Conservation (phyloP, 2,797 vertebrate genomes). For the Poecile montanus region DNA sequence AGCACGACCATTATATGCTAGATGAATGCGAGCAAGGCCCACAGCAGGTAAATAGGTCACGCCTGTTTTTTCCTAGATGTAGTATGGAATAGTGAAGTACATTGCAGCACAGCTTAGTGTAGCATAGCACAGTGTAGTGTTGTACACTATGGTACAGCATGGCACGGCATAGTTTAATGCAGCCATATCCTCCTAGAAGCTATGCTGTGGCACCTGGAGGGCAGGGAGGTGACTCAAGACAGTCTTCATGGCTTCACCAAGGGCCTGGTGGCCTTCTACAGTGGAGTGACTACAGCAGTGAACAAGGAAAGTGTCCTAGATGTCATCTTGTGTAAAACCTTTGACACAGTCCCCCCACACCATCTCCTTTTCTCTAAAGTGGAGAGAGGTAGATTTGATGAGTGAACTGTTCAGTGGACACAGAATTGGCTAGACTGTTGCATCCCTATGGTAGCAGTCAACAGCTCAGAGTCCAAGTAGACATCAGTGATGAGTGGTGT, state of each 20-base stretch:
- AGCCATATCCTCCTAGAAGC: background rate
- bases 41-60: background rate
- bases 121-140: too few relatives aligned
- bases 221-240: background rate
- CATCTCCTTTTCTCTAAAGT: background rate
- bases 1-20: background rate
- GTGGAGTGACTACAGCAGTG: background rate
- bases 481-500: background rate
- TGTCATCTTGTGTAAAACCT: background rate
- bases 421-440: background rate
- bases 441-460: background rate
- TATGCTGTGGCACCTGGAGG: background rate
- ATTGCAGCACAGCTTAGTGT: rapidly evolving
- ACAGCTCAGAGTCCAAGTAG: background rate
- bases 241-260: background rate
- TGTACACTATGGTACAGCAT: too few relatives aligned
- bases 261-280: background rate
- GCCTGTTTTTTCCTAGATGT: background rate
- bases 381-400: background rate
- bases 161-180: background rate
- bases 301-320: background rate
- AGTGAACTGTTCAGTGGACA: background rate
- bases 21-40: background rate
- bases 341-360: background rate
- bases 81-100: background rate